These are phyloP conservation scores for Dynastes hyllus DNA, from an alignment of 2,888 invertebrate species.

Conservation along the genomic window DNA sequence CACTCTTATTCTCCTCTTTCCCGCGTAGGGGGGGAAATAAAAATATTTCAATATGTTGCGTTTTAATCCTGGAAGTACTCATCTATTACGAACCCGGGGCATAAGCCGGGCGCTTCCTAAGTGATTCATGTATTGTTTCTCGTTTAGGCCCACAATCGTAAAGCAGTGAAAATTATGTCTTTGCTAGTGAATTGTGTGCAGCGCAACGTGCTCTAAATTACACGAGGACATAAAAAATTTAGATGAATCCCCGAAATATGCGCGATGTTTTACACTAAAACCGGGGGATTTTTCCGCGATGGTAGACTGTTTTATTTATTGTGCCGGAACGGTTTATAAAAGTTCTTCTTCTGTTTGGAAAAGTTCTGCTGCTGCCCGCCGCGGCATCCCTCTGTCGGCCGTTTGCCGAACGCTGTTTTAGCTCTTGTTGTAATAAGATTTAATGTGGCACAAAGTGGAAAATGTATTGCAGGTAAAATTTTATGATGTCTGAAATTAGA, in stretches of 20 bases:
- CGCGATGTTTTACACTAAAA: slow-evolving; percentile 50
- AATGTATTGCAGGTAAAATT: background rate
- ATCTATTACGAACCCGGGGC: slow-evolving; percentile 66
- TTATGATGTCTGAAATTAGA: background rate
- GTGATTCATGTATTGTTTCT: slow-evolving; percentile 72
- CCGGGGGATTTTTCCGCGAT: slow-evolving; percentile 50
- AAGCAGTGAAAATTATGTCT: slow-evolving; percentile 70
- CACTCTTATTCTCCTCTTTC: background rate
- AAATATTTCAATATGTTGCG: slow-evolving; percentile 71
- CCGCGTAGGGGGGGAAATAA: slow-evolving; percentile 64
- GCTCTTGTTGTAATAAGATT: slow-evolving; percentile 10
- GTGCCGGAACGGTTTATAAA: slow-evolving; percentile 43
- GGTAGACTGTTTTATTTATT: slow-evolving; percentile 46
- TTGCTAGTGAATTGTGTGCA: slow-evolving; percentile 62
- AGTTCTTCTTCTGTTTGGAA: slow-evolving; percentile 29
- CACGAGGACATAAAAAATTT: slow-evolving; percentile 58
- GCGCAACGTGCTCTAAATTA: slow-evolving; percentile 57
- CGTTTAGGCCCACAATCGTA: slow-evolving; percentile 69
- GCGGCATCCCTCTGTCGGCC: slow-evolving; percentile 27
- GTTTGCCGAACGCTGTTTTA: slow-evolving; percentile 27
- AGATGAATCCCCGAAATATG: slow-evolving; percentile 55
- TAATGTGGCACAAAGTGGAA: slow-evolving; percentile 16
- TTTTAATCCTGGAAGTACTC: slow-evolving; percentile 72
- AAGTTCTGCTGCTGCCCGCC: slow-evolving; percentile 7
- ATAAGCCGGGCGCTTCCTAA: slow-evolving; percentile 62